Base-by-base conservation (phyloP, 2,888 invertebrate genomes). In the Phyllotreta striolata region DNA sequence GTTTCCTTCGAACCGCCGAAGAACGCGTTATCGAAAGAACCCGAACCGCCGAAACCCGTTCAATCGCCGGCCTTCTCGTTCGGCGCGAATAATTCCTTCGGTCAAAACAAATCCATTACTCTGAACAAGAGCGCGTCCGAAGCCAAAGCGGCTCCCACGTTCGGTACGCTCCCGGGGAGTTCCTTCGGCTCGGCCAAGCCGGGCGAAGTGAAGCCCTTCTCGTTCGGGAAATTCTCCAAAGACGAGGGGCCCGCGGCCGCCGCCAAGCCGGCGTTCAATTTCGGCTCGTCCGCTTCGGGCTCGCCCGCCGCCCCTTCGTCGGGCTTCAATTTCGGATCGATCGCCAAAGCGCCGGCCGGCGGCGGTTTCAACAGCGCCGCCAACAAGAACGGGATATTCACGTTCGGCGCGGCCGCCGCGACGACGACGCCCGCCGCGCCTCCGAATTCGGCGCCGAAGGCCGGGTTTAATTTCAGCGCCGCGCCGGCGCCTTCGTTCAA, bases 301-400 rank as follows among this genome's bases (percentile, higher is more conserved):
- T 41, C n/a, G 51, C 76, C 41, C n/a, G n/a, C n/a, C n/a, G n/a
- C n/a, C n/a, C n/a, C n/a, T n/a, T n/a, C n/a, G n/a, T 61, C 63
- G 63, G 75, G 64, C 8, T 82, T 83, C 55, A 76, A 71, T 43
- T 83, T 83, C 66, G 81, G 80, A 5, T 67, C 66, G 13, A 55
- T 70, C 54, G 61, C 70, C 9, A 70, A 39, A 24, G 3, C 66
- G 10, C 63, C 63, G 13, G 38, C 52, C n/a, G 66, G 67, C n/a
- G 66, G 67, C 57, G 66, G 62, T 54, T 63, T 66, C 14, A 24
- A 24, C 24, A 24, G 24, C 24, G 24, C 24, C 24, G 24, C 2
- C 24, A 24, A 4, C 4, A 24, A 24, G 24, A 78, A 76, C 63
- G 78, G 78, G 1, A 55, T 58, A 14, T 80, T 79, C 59, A 80